phyloP scores from a whole-genome alignment of 2,888 invertebrate genomes.

The Archaeoteleia sp. region DNA sequence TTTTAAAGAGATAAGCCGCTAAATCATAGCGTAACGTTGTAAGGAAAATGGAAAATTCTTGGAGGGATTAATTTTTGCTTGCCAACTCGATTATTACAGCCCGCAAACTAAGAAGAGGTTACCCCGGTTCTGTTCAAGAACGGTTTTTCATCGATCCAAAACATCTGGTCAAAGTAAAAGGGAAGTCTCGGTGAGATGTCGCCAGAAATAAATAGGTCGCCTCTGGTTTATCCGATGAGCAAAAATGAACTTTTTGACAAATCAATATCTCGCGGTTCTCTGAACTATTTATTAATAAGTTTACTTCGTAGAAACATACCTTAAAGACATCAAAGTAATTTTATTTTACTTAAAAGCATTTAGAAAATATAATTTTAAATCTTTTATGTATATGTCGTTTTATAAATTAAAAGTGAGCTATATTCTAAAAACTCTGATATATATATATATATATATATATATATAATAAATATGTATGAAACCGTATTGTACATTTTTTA shows the following conservation, averaged over 20 bases:
- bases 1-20: conserved; percentile 8
- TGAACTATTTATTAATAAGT: too few relatives aligned
- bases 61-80: conserved; percentile 19
- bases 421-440: too few relatives aligned
- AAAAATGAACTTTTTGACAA: conserved; percentile 25
- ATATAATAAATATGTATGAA: too few relatives aligned
- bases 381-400: too few relatives aligned
- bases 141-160: conserved; percentile 34
- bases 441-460: too few relatives aligned
- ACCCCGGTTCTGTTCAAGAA: conserved; percentile 15
- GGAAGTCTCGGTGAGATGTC: conserved; percentile 35
- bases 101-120: conserved; percentile 6
- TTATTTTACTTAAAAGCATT: too few relatives aligned
- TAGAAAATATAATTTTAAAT: too few relatives aligned
- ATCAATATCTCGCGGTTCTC: conserved; percentile 16
- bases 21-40: conserved; percentile 11
- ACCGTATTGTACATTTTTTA: too few relatives aligned
- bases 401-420: too few relatives aligned
- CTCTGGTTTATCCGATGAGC: conserved; percentile 24
- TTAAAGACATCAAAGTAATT: too few relatives aligned
- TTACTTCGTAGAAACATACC: too few relatives aligned
- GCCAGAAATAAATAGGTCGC: conserved; percentile 56
- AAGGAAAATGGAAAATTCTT: conserved; percentile 17
- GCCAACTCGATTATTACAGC: conserved; percentile 16
- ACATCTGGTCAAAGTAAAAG: conserved; percentile 41